Base-by-base conservation (phyloP, 2,113 vertebrate species). In the Phaetusa simplex region DNA sequence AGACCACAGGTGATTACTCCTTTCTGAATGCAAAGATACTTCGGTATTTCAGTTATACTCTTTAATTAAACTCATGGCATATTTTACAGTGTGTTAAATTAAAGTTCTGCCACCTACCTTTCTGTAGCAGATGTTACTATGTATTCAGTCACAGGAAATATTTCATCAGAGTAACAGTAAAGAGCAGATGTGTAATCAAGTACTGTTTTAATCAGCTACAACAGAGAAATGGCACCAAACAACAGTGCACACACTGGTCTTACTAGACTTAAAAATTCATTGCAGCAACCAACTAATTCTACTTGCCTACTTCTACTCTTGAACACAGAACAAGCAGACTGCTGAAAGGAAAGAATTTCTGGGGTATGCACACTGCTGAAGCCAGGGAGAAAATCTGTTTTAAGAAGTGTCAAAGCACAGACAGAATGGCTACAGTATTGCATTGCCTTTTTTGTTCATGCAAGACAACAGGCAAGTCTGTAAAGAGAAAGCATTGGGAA, bases 391-490 rank as follows among this genome's bases (percentile, higher is more conserved):
- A 93, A 92, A 67, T 58, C 47, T 62, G 74, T 67, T 93, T 80
- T 67, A 89, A 66, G 71, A 92, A 90, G 74, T 59, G 66, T 92
- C 80, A 83, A 71, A 94, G 90, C 66, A 74, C 36, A 93, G 83
- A 89, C 73, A 84, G 82, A 89, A 87, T 2, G 20, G 85, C 92
- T 86, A 76, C 90, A 86, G 67, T 61, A 67, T 4, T 85, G 55
- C 78, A 82, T 90, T 95, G 90, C 96, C 95, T 96, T 97, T 95
- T 95, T 95, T 95, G 91, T 94, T 92, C 88, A 91, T 88, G 93
- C 67, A 91, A 53, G 70, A 59, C 88, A 90, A 86, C 73, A 66
- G 29, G 42, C n/a, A 86, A 76, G 70, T 49, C 78, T 82, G 72
- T 17, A 61, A 80, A 94, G 56, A 40, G n/a, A 84, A 77, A 87